phyloP scores from a whole-genome alignment of 1,140 invertebrate species.

The Mamestra configurata region DNA sequence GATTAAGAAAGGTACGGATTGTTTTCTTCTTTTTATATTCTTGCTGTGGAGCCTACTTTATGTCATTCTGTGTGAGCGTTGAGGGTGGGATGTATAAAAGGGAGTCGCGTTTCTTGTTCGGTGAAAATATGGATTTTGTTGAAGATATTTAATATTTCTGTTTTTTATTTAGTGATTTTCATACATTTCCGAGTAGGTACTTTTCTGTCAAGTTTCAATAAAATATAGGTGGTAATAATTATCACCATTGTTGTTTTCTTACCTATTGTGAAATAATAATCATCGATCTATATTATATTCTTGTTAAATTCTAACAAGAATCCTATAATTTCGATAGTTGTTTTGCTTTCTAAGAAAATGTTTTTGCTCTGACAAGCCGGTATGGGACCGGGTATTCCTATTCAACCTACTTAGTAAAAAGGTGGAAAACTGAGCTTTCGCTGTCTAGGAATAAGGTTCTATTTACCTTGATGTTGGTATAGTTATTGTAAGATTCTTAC shows the following conservation, averaged over 20 bases:
- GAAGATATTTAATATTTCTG: not conserved
- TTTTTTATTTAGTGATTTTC: not conserved
- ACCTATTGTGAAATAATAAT: not conserved
- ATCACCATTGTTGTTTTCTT: no score
- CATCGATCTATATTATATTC: not conserved
- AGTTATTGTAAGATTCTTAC: constrained; percentile 10
- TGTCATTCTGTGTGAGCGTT: not conserved
- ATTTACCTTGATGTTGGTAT: not conserved
- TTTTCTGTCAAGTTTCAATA: not conserved
- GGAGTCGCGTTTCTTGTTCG: not conserved
- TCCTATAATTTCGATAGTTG: not conserved
- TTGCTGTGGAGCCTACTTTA: not conserved
- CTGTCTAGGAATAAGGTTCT: not conserved
- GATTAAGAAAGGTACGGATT: constrained; percentile 76
- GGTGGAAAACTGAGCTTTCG: not conserved
- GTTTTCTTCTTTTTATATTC: not conserved
- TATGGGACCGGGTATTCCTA: not conserved
- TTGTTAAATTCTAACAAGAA: not conserved
- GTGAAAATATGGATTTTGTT: not conserved
- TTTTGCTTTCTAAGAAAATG: not conserved
- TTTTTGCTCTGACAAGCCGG: not conserved
- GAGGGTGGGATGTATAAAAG: constrained; percentile 15
- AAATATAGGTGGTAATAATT: no score
- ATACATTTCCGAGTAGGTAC: not conserved
- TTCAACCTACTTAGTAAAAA: not conserved